These are phyloP conservation scores for Larimichthys polyactis DNA, from an alignment of 2,113 vertebrate species.

Conservation along the genomic window DNA sequence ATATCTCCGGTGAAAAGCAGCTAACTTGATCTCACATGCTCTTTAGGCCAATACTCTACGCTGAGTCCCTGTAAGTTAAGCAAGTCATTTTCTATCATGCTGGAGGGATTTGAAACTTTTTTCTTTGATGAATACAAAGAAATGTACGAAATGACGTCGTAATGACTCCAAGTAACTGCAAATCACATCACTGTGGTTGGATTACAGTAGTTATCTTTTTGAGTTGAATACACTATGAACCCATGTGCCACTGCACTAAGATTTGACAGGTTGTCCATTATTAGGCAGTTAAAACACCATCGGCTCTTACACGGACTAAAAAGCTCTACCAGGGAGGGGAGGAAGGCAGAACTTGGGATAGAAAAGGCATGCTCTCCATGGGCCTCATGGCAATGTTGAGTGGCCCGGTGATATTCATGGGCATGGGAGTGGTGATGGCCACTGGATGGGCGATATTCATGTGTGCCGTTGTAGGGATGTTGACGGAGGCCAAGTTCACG, in stretches of 20 bases:
- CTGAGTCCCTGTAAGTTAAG: background rate
- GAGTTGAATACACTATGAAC: constrained; percentile 6
- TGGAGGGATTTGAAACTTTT: background rate
- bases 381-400: constrained; percentile 97
- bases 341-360: constrained; percentile 96
- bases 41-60: background rate
- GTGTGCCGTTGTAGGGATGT: constrained; percentile 90
- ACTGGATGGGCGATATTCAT: constrained; percentile 97
- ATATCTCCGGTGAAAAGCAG: background rate
- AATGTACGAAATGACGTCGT: background rate
- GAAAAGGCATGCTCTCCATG: constrained; percentile 98
- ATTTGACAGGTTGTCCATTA: constrained; percentile 28
- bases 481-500: constrained; percentile 94
- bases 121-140: constrained; percentile 34
- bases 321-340: constrained; percentile 93
- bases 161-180: background rate
- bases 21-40: background rate
- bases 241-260: constrained; percentile 2
- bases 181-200: background rate
- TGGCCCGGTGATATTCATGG: constrained; percentile 93
- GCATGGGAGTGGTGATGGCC: constrained; percentile 94
- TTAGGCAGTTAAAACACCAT: constrained; percentile 61
- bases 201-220: background rate
- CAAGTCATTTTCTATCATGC: background rate
- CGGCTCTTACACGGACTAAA: constrained; percentile 5